Percentiles rank a stretch among this genome's conserved stretches.
Conservation (phyloP, 2,888 invertebrate genomes). For the Diachrysia chrysitis region DNA sequence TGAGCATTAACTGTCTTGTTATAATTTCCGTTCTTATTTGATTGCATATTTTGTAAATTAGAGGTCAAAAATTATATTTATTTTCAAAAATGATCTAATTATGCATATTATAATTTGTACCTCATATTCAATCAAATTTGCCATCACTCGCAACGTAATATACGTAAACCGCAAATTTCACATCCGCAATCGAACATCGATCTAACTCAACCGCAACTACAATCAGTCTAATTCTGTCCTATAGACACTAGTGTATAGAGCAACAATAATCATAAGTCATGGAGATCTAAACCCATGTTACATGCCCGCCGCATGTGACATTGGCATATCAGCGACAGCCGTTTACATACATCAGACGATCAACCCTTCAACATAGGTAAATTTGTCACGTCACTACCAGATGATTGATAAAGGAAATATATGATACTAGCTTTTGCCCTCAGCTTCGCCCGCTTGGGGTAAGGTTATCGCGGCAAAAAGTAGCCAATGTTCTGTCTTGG, state of each 20-base stretch:
- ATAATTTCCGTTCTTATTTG: too few species aligned
- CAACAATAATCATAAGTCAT: constrained; percentile 65
- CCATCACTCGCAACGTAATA: too few species aligned
- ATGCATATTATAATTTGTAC: too few species aligned
- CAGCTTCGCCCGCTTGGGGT: too few species aligned
- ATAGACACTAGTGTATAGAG: constrained; percentile 18
- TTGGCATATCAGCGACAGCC: constrained; percentile 60
- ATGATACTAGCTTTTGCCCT: too few species aligned
- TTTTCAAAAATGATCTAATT: too few species aligned
- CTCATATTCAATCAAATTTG: too few species aligned
- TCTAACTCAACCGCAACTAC: constrained; percentile 39
- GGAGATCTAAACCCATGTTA: constrained; percentile 58
- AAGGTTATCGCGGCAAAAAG: too few species aligned
- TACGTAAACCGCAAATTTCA: constrained; percentile 22
- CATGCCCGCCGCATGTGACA: constrained; percentile 60
- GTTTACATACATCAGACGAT: constrained; percentile 54
- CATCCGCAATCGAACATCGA: constrained; percentile 41
- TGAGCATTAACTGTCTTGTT: too few species aligned
- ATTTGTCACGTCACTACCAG: constrained; percentile 66
- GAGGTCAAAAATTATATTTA: too few species aligned
- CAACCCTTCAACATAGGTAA: constrained; percentile 52
- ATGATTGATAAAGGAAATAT: constrained; percentile 70
- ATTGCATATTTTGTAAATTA: too few species aligned
- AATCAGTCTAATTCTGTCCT: constrained; percentile 33
- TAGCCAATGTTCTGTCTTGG: too few species aligned